Conservation (phyloP, 2,888 invertebrate genomes). For the Hirtodrosophila histrioides region DNA sequence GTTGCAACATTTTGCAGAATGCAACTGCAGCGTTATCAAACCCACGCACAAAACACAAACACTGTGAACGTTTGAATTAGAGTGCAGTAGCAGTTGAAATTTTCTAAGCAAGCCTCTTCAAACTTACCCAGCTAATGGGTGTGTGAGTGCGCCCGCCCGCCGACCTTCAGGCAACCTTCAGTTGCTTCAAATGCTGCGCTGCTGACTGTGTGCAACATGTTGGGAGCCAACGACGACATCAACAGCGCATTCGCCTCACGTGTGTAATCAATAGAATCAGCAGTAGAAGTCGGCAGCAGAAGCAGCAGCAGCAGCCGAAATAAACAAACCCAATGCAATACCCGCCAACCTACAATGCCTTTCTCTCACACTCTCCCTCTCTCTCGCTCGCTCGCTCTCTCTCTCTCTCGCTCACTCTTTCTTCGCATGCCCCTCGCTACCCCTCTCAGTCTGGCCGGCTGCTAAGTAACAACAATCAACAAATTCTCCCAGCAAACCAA, state of each 20-base stretch:
- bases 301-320: constrained; percentile 46
- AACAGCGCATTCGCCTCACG: constrained; percentile 53
- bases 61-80: not conserved
- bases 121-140: constrained; percentile 7
- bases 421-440: not conserved
- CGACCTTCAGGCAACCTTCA: constrained; percentile 84
- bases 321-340: constrained; percentile 55
- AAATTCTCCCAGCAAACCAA: constrained; percentile 61
- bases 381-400: not conserved
- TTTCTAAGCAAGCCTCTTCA: constrained; percentile 26
- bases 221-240: constrained; percentile 41
- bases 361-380: constrained; percentile 3
- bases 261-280: constrained; percentile 79
- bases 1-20: constrained; percentile 22
- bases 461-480: constrained; percentile 82
- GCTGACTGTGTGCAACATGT: constrained; percentile 52
- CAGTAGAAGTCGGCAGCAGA: constrained; percentile 21
- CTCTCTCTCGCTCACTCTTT: constrained; percentile 3
- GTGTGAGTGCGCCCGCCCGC: constrained; percentile 57
- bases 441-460: constrained; percentile 51
- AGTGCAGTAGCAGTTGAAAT: constrained; percentile 5
- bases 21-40: constrained; percentile 2
- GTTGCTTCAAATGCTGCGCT: constrained; percentile 33
- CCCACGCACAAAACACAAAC: not conserved
- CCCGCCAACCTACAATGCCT: constrained; percentile 6